Evolutionary conservation across 2,888 invertebrate species (phyloP), one percentile per base, ranked within the genome.

Genomic region (Dryocosmus kuriphilus): DNA sequence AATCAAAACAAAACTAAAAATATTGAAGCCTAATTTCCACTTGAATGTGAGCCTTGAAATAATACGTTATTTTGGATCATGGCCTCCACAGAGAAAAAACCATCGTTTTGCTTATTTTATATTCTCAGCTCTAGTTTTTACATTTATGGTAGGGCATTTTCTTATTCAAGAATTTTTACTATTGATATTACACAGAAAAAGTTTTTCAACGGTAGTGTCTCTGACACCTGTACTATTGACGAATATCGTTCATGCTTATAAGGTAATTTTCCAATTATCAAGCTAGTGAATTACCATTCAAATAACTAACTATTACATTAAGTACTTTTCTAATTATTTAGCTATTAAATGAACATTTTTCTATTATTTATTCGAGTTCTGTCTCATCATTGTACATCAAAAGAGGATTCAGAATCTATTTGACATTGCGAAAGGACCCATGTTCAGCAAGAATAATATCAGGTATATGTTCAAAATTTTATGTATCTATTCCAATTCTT

Each of bases 141-240:
- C 67, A 0, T 85, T 86, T 16, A 79, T 86, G 2, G 76, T 88
- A 22, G 85, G 85, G 4, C 80, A 85, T 27, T 83, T 82, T n/a
- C 62, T 89, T 0, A 22, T 78, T 16, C 81, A 84, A 2, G 87
- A 89, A 73, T 30, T 83, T 6, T 82, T 84, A 1, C 84, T 85
- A 16, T 41, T 41, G 16, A 16, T 41, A 41, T 16, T 41, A 1
- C 5, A 16, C 16, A 16, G 41, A 16, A 85, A 84, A 2, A 80
- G 87, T 41, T 6, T 85, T 16, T 81, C 78, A 2, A 77, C 79
- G 74, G 83, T 89, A 81, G 75, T 85, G 11, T 84, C 86, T 0
- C 85, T 84, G 22, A 78, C 82, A 9, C 86, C 86, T 55, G 35
- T 89, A 1, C 77, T 89, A 0, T 86, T 89, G 86, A 86, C 88